Base-by-base conservation (phyloP, 2,888 invertebrate genomes). In the Cryptus armator region DNA sequence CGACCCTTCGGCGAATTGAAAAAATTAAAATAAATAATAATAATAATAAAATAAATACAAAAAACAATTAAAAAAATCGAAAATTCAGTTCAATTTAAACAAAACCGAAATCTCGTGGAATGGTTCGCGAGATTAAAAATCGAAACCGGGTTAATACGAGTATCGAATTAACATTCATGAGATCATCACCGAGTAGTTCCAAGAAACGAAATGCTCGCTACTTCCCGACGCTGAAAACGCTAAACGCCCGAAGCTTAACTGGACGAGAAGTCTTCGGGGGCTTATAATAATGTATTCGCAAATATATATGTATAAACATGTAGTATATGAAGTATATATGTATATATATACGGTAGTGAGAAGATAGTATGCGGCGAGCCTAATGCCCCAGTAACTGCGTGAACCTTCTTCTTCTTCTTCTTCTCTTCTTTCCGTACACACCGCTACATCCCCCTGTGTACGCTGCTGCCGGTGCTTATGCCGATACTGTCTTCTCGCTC, bases 351-450 rank as follows among this genome's bases (percentile, higher is more conserved):
- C 70, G 43, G 75, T 14, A 24, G 66, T 75, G 71, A 83, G 75
- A 79, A 46, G 48, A 62, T 32, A 48, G 64, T 51, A 48, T 81
- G 66, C 59, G 68, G 32, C 48, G 85, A 89, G 89, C 92, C 92
- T 89, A 91, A 91, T 91, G 91, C 91, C 91, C 91, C 89, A 92
- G 89, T 91, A 92, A 91, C 91, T 88, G 91, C 85, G 89, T 85
- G 88, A 87, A 86, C 88, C 85, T 86, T 86, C 81, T 82, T 86
- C 86, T 81, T 85, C 70, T 79, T 76, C 80, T 76, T 59, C 62
- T 66, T 53, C 59, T 37, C 62, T 29, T 44, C 67, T 29, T 44
- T 62, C 37, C 37, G 37, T 37, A 37, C 76, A 51, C 77, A n/a
- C 48, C 46, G 12, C 56, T 29, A 7, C 62, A 44, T 32, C 14